These are phyloP conservation scores for Drosophila subquinaria DNA, from an alignment of 2,888 invertebrate genomes.

Conservation along the genomic window DNA sequence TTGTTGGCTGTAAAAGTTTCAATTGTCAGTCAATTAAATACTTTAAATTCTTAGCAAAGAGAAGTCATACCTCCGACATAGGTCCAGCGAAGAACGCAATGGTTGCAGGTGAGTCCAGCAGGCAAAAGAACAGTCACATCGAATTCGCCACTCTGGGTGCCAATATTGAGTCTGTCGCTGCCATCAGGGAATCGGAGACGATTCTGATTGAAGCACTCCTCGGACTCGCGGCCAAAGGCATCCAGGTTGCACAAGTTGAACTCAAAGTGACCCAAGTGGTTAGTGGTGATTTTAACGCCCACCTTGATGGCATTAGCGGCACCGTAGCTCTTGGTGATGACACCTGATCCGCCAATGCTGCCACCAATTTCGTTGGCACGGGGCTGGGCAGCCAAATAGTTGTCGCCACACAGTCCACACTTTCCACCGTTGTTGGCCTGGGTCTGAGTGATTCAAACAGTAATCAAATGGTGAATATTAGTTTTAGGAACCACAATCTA, in stretches of 20 bases:
- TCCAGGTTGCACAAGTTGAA: constrained; percentile 87
- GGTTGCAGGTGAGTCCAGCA: constrained; percentile 85
- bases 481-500: constrained; percentile 53
- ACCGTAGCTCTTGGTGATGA: constrained; percentile 85
- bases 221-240: constrained; percentile 85
- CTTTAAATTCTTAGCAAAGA: not conserved
- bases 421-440: constrained; percentile 85
- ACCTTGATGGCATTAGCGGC: constrained; percentile 64
- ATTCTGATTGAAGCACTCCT: constrained; percentile 86
- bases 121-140: constrained; percentile 84
- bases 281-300: constrained; percentile 85
- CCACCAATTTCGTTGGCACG: constrained; percentile 87
- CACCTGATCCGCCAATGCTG: constrained; percentile 86
- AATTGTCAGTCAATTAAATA: not conserved
- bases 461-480: not conserved
- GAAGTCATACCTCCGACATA: constrained; percentile 85
- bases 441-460: constrained; percentile 49
- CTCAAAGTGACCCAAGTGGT: constrained; percentile 86
- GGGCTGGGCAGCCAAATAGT: constrained; percentile 85
- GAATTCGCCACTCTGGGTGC: constrained; percentile 69
- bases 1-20: constrained; percentile 83
- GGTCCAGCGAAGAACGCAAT: constrained; percentile 87
- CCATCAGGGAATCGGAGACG: constrained; percentile 83
- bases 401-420: constrained; percentile 88
- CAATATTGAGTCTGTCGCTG: constrained; percentile 68